These are phyloP conservation scores for Polypedilum pembai DNA, from an alignment of 1,140 invertebrate species.

Conservation along the genomic window DNA sequence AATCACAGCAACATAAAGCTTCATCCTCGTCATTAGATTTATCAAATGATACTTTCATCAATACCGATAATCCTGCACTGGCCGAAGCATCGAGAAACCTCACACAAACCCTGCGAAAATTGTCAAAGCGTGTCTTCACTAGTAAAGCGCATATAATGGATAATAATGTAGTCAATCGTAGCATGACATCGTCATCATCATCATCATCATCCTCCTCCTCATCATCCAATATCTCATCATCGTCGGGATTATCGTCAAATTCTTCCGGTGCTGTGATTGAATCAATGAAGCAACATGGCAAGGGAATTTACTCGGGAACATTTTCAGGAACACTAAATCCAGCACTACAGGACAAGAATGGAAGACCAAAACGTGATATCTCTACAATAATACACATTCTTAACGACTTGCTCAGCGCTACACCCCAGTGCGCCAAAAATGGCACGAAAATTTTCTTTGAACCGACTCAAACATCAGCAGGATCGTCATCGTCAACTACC, in stretches of 20 bases:
- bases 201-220: slow-evolving; percentile 31
- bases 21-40: neutral
- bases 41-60: neutral
- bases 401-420: slow-evolving; percentile 85
- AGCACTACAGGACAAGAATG: slow-evolving; percentile 83
- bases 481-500: slow-evolving; percentile 29
- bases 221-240: neutral
- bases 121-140: slow-evolving; percentile 80
- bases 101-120: slow-evolving; percentile 81
- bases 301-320: slow-evolving; percentile 79
- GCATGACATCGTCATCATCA: neutral
- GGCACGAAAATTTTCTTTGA: slow-evolving; percentile 45
- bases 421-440: slow-evolving; percentile 52
- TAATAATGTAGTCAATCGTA: slow-evolving; percentile 45
- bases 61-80: slow-evolving; percentile 60
- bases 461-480: slow-evolving; percentile 36
- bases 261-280: slow-evolving; percentile 82
- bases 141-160: slow-evolving; percentile 51
- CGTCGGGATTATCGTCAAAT: slow-evolving; percentile 37
- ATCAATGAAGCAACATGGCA: slow-evolving; percentile 87
- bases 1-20: slow-evolving; percentile 7
- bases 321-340: slow-evolving; percentile 85
- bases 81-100: slow-evolving; percentile 84
- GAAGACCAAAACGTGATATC: slow-evolving; percentile 83
- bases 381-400: slow-evolving; percentile 92